Conservation (phyloP, 1,140 invertebrate genomes). For the Calosoma granatense region DNA sequence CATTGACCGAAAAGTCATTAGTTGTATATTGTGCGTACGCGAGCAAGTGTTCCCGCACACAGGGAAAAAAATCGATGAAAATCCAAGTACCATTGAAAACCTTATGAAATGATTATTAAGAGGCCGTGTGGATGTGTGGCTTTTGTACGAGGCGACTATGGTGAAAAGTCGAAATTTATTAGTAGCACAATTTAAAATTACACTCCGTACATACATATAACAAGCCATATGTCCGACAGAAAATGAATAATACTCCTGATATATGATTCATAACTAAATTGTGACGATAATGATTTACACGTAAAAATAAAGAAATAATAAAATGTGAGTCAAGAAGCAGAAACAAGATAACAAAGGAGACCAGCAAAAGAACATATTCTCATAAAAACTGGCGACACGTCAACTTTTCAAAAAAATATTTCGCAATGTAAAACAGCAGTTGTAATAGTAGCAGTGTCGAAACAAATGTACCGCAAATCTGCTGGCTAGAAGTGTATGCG, state of each 20-base stretch:
- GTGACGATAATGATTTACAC: not conserved
- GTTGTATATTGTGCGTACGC: constrained; percentile 4
- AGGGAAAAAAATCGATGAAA: constrained; percentile 1
- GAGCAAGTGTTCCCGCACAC: not conserved
- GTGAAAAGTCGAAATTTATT: not conserved
- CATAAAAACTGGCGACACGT: not conserved
- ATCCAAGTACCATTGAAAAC: not conserved
- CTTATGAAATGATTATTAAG: not conserved
- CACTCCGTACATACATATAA: no score
- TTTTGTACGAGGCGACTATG: not conserved
- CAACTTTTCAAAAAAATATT: not conserved
- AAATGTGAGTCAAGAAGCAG: not conserved
- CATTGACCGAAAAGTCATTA: constrained; percentile 8
- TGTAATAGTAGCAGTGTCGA: not conserved
- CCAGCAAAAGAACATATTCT: not conserved
- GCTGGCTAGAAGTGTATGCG: not conserved
- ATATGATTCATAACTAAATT: no score
- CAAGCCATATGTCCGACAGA: no score
- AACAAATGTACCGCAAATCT: not conserved
- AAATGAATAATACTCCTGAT: no score
- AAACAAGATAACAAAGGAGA: not conserved
- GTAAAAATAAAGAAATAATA: not conserved
- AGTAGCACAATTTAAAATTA: no score
- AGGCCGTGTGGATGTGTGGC: not conserved
- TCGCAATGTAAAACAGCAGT: not conserved